Evolutionary conservation across 1,140 invertebrate genomes (phyloP).

Genomic region (Platyscapa corneri): DNA sequence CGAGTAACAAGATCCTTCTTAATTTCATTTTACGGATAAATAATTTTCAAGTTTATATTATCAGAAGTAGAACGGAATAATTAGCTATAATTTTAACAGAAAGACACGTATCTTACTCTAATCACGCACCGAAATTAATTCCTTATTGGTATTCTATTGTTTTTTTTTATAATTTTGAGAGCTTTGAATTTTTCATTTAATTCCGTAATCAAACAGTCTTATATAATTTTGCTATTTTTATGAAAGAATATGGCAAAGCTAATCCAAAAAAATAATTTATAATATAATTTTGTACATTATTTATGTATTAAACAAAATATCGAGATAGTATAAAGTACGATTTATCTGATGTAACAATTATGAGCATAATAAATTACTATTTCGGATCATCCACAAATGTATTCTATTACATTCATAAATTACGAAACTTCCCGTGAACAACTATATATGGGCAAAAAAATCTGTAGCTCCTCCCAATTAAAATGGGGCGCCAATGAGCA

Average conservation of each 20-base stretch:
- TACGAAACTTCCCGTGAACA: constrained; percentile 7
- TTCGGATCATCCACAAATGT: constrained; percentile 33
- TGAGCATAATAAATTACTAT: constrained; percentile 43
- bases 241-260: too few relatives aligned
- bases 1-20: background rate
- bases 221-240: too few relatives aligned
- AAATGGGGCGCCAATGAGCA: constrained; percentile 53
- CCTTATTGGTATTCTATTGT: too few relatives aligned
- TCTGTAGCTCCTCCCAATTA: constrained; percentile 59
- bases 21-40: background rate
- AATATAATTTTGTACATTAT: background rate
- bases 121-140: too few relatives aligned
- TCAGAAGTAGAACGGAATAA: background rate
- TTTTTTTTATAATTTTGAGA: too few relatives aligned
- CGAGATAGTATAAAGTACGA: background rate
- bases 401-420: constrained; percentile 45
- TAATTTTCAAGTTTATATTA: background rate
- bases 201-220: too few relatives aligned
- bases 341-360: constrained; percentile 41
- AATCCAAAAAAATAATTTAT: too few relatives aligned
- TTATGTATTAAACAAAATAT: background rate
- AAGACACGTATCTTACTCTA: too few relatives aligned
- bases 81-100: background rate
- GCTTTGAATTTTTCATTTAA: too few relatives aligned
- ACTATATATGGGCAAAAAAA: constrained; percentile 28